phyloP scores from a whole-genome alignment of 2,797 vertebrate species.

The Lemur catta region DNA sequence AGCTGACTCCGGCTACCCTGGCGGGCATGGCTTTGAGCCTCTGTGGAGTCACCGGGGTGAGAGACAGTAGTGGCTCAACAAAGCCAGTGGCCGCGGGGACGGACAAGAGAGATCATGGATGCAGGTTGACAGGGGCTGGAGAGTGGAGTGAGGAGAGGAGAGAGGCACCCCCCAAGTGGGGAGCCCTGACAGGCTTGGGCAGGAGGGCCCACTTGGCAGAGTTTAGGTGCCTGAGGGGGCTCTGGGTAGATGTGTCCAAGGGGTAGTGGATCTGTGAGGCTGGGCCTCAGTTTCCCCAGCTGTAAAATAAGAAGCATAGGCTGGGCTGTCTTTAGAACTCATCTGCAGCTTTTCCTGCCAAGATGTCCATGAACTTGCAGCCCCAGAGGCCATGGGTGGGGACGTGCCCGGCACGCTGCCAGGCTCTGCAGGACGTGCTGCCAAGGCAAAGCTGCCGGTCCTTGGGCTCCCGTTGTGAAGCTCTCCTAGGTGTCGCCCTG shows the following conservation, averaged over 20 bases:
- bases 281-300: background rate
- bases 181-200: background rate
- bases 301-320: background rate
- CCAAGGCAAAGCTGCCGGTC: background rate
- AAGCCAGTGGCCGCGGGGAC: background rate
- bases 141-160: no score
- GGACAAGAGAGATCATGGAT: background rate
- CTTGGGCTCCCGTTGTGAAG: background rate
- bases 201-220: background rate
- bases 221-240: background rate
- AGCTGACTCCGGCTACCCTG: background rate
- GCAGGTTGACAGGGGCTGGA: no score
- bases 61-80: background rate
- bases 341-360: background rate
- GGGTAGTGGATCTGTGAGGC: background rate
- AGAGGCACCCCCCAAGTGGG: no score
- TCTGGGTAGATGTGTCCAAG: fast-evolving
- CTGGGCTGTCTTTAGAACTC: background rate
- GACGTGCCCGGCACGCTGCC: fast-evolving
- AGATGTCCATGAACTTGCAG: background rate
- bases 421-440: fast-evolving
- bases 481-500: fast-evolving
- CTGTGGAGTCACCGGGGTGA: background rate
- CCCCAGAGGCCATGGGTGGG: background rate
- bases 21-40: background rate